Conservation (phyloP, 2,113 vertebrate species). For the Pseudopodoces humilis region DNA sequence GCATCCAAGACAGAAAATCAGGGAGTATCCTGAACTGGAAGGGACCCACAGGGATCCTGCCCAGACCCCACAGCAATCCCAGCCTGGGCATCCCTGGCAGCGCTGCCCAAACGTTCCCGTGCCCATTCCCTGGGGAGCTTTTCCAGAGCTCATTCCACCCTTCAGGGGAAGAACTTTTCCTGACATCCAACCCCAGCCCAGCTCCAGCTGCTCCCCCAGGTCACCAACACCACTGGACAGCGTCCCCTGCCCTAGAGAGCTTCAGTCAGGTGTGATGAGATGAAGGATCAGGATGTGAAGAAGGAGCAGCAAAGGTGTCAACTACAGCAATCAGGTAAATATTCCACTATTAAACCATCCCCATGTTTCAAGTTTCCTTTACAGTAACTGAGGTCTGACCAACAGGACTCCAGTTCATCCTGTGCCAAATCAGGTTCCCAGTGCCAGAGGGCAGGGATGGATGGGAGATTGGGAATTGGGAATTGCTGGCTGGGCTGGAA, state of each 20-base stretch:
- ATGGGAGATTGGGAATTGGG: neutral
- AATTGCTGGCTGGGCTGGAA: neutral
- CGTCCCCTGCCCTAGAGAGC: neutral
- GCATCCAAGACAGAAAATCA: neutral
- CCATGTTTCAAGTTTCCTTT: neutral
- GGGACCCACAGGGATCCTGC: neutral
- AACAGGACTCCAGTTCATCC: neutral
- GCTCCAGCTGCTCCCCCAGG: neutral
- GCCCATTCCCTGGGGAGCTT: neutral
- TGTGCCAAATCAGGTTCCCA: neutral
- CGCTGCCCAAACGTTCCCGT: accelerated
- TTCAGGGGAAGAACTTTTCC: neutral
- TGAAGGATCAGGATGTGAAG: neutral
- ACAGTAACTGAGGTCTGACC: neutral
- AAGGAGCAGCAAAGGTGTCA: neutral
- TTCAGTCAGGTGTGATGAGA: neutral
- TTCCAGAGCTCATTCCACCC: no score
- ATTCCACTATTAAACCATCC: accelerated
- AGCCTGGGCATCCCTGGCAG: neutral
- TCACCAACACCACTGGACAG: neutral
- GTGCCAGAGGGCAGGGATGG: neutral
- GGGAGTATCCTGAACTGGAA: neutral
- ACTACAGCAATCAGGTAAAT: accelerated
- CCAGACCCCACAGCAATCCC: neutral
- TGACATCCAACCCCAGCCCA: accelerated